These are phyloP conservation scores for Kradibia gibbosae DNA, from an alignment of 1,140 invertebrate species.

Conservation along the genomic window DNA sequence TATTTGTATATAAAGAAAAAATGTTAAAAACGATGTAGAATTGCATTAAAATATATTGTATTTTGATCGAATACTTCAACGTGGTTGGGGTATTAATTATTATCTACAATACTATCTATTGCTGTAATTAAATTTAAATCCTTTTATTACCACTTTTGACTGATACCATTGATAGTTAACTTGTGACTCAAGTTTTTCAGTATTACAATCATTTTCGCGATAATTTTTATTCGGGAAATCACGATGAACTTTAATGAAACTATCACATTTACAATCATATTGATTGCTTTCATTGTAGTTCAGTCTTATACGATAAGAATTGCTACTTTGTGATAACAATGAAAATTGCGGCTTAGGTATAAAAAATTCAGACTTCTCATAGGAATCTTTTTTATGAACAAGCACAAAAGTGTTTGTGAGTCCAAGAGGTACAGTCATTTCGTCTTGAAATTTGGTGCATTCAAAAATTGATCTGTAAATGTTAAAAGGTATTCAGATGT, in stretches of 20 bases:
- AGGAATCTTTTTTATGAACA: slow-evolving; percentile 64
- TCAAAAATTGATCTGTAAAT: slow-evolving; percentile 64
- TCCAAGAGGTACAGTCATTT: slow-evolving; percentile 60
- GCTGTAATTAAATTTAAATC: slow-evolving; percentile 67
- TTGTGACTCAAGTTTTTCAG: slow-evolving; percentile 41
- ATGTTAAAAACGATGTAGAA: no score
- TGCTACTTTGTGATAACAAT: slow-evolving; percentile 47
- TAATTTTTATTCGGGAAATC: slow-evolving; percentile 54
- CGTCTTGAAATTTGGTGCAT: slow-evolving; percentile 66
- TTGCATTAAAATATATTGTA: no score
- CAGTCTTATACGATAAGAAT: slow-evolving; percentile 62
- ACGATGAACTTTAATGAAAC: slow-evolving; percentile 60
- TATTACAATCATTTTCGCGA: slow-evolving; percentile 41
- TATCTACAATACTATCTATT: slow-evolving; percentile 41
- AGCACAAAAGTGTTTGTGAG: slow-evolving; percentile 68
- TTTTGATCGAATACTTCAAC: no score
- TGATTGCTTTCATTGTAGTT: slow-evolving; percentile 53
- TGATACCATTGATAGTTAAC: slow-evolving; percentile 66
- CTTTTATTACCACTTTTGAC: slow-evolving; percentile 65
- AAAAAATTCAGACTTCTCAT: slow-evolving; percentile 63
- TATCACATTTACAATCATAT: slow-evolving; percentile 58
- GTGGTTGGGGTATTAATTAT: slow-evolving; percentile 19
- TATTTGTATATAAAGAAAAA: no score
- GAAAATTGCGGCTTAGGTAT: slow-evolving; percentile 66
- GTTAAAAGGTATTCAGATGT: slow-evolving; percentile 8